Base-by-base conservation (phyloP, 2,888 invertebrate genomes). In the Xestoiulus laeticollis region DNA sequence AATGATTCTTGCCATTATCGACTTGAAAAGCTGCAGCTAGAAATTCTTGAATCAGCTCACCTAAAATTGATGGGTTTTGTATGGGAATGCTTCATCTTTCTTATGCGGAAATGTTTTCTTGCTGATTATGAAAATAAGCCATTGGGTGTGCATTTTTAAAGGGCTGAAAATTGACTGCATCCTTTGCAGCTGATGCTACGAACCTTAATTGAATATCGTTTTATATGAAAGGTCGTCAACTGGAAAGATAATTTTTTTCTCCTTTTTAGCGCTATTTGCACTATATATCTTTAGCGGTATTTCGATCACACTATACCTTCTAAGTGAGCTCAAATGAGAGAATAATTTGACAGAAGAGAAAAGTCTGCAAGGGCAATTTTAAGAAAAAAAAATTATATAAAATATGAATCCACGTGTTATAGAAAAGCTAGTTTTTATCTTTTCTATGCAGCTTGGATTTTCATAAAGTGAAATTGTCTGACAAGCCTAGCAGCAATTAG, bases 141-240 rank as follows among this genome's bases (percentile, higher is more conserved):
- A 78, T 78, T 26, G 68, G 68, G 68, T 68, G 68, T 68, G 68
- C 68, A 68, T 68, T 68, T 78, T 48, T 78, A 30, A 78, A 78
- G 78, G 78, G 78, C 26, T 78, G 78, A 22, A 78, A 78, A 78
- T 78, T 78, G 78, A 78, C 78, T 78, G 26, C 14, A 30, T 30
- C 2, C 22, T 30, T 26, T 30, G 3, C 78, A 78, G 78, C 78
- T 78, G 78, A 78, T 78, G 78, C 78, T 26, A 78, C 26, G 78
- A 78, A 30, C 78, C 78, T 78, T 78, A 78, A 78, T 78, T 78
- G 78, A 78, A 78, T 78, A 78, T 78, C 78, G 78, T 78, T 78
- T 78, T 78, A 78, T 78, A 78, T 30, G 78, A 78, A 78, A 78
- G 78, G 78, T 78, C 78, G 78, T 78, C 78, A 78, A 78, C 78